Conservation (phyloP, 2,888 invertebrate genomes). For the Trichopria drosophilae region DNA sequence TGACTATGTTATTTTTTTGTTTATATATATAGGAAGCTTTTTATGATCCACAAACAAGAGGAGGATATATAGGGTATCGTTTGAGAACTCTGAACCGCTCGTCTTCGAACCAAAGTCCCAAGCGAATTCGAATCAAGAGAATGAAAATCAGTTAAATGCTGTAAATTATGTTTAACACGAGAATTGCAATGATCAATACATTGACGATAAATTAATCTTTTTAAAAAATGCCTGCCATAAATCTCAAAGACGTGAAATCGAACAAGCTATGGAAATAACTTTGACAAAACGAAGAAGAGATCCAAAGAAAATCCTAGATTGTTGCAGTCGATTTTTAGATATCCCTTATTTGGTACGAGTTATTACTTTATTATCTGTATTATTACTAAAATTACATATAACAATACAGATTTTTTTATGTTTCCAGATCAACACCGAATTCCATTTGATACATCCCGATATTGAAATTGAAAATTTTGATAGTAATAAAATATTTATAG, state of each 20-base stretch:
- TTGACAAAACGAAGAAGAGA: slow-evolving; percentile 17
- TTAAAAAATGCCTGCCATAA: slow-evolving; percentile 11
- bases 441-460: slow-evolving; percentile 17
- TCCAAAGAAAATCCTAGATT: slow-evolving; percentile 15
- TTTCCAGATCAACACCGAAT: slow-evolving; percentile 18
- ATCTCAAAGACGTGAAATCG: slow-evolving; percentile 22
- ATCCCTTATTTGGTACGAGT: slow-evolving; percentile 19
- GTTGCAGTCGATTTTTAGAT: slow-evolving; percentile 23
- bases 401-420: slow-evolving; percentile 4
- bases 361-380: neutral
- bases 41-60: slow-evolving; percentile 27
- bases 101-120: neutral
- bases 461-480: slow-evolving; percentile 4
- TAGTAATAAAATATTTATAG: slow-evolving; percentile 20
- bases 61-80: slow-evolving; percentile 27
- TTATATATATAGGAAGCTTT: too few species aligned
- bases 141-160: neutral
- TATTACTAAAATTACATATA: neutral
- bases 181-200: neutral
- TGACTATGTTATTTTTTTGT: too few species aligned
- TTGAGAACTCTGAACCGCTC: slow-evolving; percentile 28
- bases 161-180: neutral
- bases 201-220: slow-evolving; percentile 3
- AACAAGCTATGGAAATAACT: slow-evolving; percentile 17
- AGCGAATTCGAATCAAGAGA: too few species aligned